A percentile compares a stretch with the other conserved stretches of the same genome.
Conservation (phyloP, 2,797 vertebrate genomes). For the Syndactyla subalaris region DNA sequence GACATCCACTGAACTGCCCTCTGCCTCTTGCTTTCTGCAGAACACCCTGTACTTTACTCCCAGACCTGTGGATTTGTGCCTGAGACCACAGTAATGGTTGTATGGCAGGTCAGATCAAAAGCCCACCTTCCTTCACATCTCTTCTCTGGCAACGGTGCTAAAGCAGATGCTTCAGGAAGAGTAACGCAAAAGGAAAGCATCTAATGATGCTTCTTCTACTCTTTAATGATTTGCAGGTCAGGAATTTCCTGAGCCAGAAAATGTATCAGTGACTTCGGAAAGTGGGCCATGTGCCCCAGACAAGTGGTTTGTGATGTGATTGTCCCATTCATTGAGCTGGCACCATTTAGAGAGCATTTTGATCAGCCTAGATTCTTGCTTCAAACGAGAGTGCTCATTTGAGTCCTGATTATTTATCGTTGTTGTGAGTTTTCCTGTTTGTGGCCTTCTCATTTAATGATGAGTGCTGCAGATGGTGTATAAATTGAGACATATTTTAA, state of each 20-base stretch:
- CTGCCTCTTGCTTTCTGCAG: background rate
- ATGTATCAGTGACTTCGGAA: background rate
- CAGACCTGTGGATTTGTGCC: background rate
- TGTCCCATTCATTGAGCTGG: constrained; percentile 48
- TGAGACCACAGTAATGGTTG: background rate
- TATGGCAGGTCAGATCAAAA: background rate
- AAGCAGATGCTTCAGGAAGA: background rate
- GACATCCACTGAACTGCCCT: background rate
- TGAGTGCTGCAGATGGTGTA: constrained; percentile 53
- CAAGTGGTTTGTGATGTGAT: constrained; percentile 35
- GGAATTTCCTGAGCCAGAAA: constrained; percentile 43
- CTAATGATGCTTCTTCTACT: background rate
- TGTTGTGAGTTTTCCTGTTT: constrained; percentile 57
- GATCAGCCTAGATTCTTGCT: constrained; percentile 36
- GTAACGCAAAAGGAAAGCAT: background rate
- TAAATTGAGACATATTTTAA: constrained; percentile 70
- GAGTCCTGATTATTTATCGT: constrained; percentile 44
- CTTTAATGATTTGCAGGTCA: constrained; percentile 5
- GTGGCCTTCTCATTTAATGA: constrained; percentile 41
- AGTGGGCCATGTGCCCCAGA: constrained; percentile 31
- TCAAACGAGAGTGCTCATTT: constrained; percentile 44
- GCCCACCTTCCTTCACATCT: background rate
- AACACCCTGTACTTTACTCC: background rate
- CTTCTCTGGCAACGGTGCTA: background rate
- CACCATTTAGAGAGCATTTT: constrained; percentile 19